These are phyloP conservation scores for Peromyscus leucopus DNA, from an alignment of 2,113 vertebrate genomes.

Conservation along the genomic window DNA sequence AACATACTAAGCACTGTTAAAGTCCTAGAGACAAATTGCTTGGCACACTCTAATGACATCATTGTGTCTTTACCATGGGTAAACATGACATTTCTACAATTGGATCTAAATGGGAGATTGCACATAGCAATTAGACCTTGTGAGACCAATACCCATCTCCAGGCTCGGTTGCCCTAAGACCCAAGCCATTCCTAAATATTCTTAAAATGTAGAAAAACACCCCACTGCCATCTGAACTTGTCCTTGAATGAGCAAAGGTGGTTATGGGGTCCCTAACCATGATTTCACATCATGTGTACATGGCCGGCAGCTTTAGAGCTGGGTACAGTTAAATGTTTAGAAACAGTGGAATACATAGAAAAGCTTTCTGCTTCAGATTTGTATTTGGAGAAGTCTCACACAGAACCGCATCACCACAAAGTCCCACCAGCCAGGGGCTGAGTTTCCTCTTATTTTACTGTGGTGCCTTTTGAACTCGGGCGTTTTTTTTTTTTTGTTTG, in stretches of 20 bases:
- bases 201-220: neutral
- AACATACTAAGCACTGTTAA: constrained; percentile 67
- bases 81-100: constrained; percentile 83
- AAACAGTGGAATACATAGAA: neutral
- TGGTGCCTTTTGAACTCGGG: neutral
- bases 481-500: neutral
- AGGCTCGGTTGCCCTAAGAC: constrained; percentile 71
- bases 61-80: constrained; percentile 84
- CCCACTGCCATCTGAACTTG: neutral
- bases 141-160: constrained; percentile 42
- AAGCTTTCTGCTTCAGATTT: neutral
- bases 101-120: constrained; percentile 78
- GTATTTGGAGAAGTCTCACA: neutral
- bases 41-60: constrained; percentile 79
- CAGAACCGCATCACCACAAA: neutral
- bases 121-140: constrained; percentile 78
- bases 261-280: fast-evolving
- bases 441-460: neutral
- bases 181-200: neutral
- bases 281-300: fast-evolving
- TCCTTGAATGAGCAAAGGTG: neutral
- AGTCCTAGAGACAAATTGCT: constrained; percentile 65
- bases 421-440: neutral
- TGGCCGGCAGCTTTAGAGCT: fast-evolving
- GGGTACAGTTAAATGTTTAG: neutral